A percentile compares a stretch with the other conserved stretches of the same genome.
These are phyloP conservation scores for Lanistes nyassanus DNA, from an alignment of 1,140 invertebrate species.

Conservation along the genomic window DNA sequence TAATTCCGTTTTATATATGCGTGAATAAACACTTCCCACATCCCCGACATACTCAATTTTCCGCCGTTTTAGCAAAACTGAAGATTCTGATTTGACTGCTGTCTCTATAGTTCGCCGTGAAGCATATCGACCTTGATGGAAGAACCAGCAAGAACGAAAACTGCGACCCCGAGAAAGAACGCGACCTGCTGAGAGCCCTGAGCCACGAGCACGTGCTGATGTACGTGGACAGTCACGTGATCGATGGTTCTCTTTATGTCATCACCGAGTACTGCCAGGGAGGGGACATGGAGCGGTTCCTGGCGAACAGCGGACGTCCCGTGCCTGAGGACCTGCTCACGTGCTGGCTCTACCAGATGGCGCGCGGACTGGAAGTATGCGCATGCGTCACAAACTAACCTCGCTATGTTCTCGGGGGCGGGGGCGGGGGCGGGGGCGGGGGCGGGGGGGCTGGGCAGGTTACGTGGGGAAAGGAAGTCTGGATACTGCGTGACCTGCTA, in stretches of 20 bases:
- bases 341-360: conserved; percentile 22
- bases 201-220: conserved; percentile 13
- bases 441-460: too few relatives aligned
- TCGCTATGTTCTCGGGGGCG: not conserved
- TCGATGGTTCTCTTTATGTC: conserved; percentile 10
- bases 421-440: not conserved
- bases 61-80: too few relatives aligned
- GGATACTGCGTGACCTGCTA: too few relatives aligned
- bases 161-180: conserved; percentile 7
- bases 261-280: conserved; percentile 23
- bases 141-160: not conserved
- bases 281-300: conserved; percentile 16
- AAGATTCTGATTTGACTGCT: too few relatives aligned
- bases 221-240: conserved; percentile 6
- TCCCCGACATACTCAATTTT: too few relatives aligned
- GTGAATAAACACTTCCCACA: not conserved
- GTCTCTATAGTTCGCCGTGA: conserved; percentile 14
- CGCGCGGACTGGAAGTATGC: conserved; percentile 14
- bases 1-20: not conserved
- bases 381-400: not conserved
- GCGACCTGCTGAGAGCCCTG: not conserved
- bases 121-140: not conserved
- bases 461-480: too few relatives aligned
- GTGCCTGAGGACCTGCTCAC: conserved; percentile 19
- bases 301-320: not conserved